Percentiles rank a stretch among this genome's conserved stretches.
Conservation (phyloP, 2,888 invertebrate species). For the Drosophila diplacantha region DNA sequence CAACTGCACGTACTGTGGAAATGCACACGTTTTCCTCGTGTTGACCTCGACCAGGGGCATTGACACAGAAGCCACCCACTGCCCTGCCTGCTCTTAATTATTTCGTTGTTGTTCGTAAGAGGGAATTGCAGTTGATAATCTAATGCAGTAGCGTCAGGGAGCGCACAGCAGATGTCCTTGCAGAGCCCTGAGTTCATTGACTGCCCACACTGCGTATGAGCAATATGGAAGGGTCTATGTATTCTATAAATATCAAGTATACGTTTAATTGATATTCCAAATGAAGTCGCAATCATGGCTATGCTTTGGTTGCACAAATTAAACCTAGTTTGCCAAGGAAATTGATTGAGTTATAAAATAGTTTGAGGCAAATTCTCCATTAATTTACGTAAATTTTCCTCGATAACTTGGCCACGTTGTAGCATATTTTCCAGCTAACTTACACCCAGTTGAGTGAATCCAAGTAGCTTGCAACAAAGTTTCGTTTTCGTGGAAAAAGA, state of each 20-base stretch:
- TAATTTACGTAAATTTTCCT: background rate
- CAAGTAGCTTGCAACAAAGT: slow-evolving; percentile 20
- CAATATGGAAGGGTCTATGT: slow-evolving; percentile 24
- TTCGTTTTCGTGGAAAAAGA: background rate
- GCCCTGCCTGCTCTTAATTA: slow-evolving; percentile 13
- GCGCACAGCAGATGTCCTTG: slow-evolving; percentile 8
- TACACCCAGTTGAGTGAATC: slow-evolving; percentile 8
- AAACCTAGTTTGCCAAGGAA: background rate
- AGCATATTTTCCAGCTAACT: slow-evolving; percentile 16
- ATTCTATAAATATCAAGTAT: slow-evolving; percentile 9
- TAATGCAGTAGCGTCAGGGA: slow-evolving; percentile 12
- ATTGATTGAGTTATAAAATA: background rate
- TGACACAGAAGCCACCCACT: slow-evolving; percentile 5
- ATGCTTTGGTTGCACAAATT: background rate
- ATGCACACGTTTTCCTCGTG: slow-evolving; percentile 25
- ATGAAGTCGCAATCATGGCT: background rate
- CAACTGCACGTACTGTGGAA: slow-evolving; percentile 49
- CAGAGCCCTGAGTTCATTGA: slow-evolving; percentile 47
- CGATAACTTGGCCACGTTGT: background rate
- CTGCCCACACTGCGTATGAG: slow-evolving; percentile 42
- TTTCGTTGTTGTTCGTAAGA: slow-evolving; percentile 19
- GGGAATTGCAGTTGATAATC: slow-evolving; percentile 23
- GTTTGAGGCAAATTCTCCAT: background rate
- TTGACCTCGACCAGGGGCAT: slow-evolving; percentile 20
- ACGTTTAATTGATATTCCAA: background rate